These are phyloP conservation scores for Callopanchax toddi DNA, from an alignment of 2,113 vertebrate genomes.

Conservation along the genomic window DNA sequence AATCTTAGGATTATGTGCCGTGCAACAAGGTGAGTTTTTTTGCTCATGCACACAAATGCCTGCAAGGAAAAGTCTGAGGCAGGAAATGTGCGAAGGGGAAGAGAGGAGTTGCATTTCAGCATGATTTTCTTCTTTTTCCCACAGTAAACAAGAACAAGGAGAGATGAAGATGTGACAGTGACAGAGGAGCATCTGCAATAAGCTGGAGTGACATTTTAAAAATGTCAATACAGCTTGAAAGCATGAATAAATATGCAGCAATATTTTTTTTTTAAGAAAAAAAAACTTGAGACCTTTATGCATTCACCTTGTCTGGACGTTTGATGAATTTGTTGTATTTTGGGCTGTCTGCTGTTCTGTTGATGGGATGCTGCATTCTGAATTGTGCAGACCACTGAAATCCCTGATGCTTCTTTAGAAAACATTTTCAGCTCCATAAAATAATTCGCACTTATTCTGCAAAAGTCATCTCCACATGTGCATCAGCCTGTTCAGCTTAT, in stretches of 20 bases:
- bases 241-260: too few species aligned
- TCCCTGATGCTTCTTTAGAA: too few species aligned
- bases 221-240: too few species aligned
- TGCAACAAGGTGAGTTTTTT: conserved; percentile 49
- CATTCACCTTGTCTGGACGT: neutral
- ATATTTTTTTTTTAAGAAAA: too few species aligned
- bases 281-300: too few species aligned
- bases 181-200: conserved; percentile 8
- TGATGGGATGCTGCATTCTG: conserved; percentile 12
- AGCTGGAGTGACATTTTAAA: conserved; percentile 7
- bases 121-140: too few species aligned
- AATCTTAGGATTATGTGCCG: conserved; percentile 43
- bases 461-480: too few species aligned
- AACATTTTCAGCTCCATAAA: too few species aligned
- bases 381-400: too few species aligned
- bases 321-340: neutral
- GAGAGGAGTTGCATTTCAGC: too few species aligned
- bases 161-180: conserved; percentile 18
- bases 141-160: neutral
- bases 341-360: conserved; percentile 16
- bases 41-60: conserved; percentile 38
- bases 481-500: too few species aligned
- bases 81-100: conserved; percentile 11
- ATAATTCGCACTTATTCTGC: too few species aligned
- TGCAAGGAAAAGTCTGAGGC: conserved; percentile 26